phyloP scores from a whole-genome alignment of 2,797 vertebrate genomes.

The Leucoraja ocellata region DNA sequence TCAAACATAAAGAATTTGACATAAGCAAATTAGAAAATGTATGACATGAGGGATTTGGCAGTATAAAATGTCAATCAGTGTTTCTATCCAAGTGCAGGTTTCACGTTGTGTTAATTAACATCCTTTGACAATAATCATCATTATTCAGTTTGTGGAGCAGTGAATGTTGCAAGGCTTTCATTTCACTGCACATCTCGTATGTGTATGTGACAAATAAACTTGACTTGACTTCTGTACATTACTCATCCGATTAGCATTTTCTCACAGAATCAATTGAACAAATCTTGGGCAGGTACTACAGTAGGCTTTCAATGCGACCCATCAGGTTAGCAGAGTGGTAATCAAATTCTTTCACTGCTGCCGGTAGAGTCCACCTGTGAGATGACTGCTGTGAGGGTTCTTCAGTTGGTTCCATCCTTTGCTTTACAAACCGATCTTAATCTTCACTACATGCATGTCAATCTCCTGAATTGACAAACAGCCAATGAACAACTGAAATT shows the following conservation, averaged over 20 bases:
- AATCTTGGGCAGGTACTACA: background rate
- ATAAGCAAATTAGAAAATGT: background rate
- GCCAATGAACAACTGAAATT: background rate
- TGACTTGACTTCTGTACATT: background rate
- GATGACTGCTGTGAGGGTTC: background rate
- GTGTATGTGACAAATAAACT: too few species aligned
- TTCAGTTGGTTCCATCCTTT: background rate
- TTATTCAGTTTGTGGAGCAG: background rate
- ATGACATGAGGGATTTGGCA: background rate
- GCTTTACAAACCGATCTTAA: background rate
- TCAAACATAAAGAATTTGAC: conserved; percentile 3
- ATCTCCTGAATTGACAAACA: background rate
- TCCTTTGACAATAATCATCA: background rate
- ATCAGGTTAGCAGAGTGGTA: background rate
- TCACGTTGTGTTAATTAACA: background rate
- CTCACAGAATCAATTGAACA: background rate
- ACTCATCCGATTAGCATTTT: background rate
- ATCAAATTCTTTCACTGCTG: background rate
- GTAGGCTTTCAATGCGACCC: background rate
- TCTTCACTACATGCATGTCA: background rate
- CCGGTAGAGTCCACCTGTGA: background rate
- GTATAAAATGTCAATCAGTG: background rate
- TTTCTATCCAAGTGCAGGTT: background rate
- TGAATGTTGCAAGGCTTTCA: background rate
- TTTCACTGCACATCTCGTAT: too few species aligned